These are phyloP conservation scores for Rhamnusium bicolor DNA, from an alignment of 2,888 invertebrate genomes.

Conservation along the genomic window DNA sequence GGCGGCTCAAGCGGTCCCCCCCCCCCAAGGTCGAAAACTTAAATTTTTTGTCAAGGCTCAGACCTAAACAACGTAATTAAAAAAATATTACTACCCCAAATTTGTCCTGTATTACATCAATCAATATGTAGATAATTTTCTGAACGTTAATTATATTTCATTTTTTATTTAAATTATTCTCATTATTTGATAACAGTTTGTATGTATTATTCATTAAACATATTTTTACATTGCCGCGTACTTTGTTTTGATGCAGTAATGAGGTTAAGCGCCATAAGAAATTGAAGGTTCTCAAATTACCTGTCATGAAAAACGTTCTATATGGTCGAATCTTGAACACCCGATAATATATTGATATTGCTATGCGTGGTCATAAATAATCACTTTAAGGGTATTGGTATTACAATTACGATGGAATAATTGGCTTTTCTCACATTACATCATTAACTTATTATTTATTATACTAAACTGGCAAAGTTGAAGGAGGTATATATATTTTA, in stretches of 20 bases:
- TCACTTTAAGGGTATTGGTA: neutral
- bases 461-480: neutral
- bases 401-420: neutral
- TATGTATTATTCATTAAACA: too few relatives aligned
- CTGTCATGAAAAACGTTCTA: slow-evolving; percentile 14
- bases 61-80: too few relatives aligned
- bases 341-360: slow-evolving; percentile 10
- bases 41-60: too few relatives aligned
- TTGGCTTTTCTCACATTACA: neutral
- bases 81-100: too few relatives aligned
- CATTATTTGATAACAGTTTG: too few relatives aligned
- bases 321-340: slow-evolving; percentile 20
- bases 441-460: neutral
- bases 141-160: too few relatives aligned
- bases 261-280: slow-evolving; percentile 18
- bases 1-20: too few relatives aligned
- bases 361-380: slow-evolving; percentile 4
- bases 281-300: slow-evolving; percentile 10
- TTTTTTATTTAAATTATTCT: too few relatives aligned
- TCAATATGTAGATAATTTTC: too few relatives aligned
- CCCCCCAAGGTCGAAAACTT: too few relatives aligned
- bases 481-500: neutral
- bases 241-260: slow-evolving; percentile 1
- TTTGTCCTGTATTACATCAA: too few relatives aligned
- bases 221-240: too few relatives aligned